Evolutionary conservation across 2,797 vertebrate species (phyloP), one percentile per base, ranked within the genome.

Genomic region (Rhodeus uyekii): DNA sequence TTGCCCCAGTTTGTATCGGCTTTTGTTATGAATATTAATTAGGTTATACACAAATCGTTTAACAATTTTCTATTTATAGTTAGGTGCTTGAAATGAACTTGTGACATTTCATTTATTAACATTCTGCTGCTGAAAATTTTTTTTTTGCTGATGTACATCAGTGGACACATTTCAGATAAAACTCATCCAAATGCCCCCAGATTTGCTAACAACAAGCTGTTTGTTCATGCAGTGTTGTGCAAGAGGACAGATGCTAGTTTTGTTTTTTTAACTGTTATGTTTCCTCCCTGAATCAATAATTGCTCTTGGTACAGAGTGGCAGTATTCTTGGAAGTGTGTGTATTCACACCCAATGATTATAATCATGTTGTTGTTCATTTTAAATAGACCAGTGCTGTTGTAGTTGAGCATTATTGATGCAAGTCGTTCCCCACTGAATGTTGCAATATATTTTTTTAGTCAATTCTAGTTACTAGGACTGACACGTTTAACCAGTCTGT

Each of bases 171-270:
- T n/a, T 77, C 10, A 53, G 44, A 74, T 65, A n/a, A 73, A 63
- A 63, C 22, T 46, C 22, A n/a, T 39, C 16, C 14, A 38, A 48
- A 72, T 61, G 39, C 39, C 78, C 24, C 42, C 29, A 24, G 61
- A 50, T 68, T 76, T 68, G 36, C 24, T 58, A 55, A 82, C 73
- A 75, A 76, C 7, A 60, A 50, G 3, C 50, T 82, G 80, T 76
- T 82, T 82, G 80, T 76, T 82, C 29, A 76, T 29, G 34, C 71
- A 39, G 61, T 3, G 38, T 82, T 82, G 63, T 32, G 61, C 48
- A 82, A 82, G 73, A 82, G 48, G 61, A 58, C 63, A 81, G 58
- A 32, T 3, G 46, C 36, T 76, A n/a, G n/a, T n/a, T n/a, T n/a
- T n/a, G n/a, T 48, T 32, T 7, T 53, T 53, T 74, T 22, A 64